These are phyloP conservation scores for Archaeoteleia sp. DNA, from an alignment of 2,888 invertebrate genomes.

Conservation along the genomic window DNA sequence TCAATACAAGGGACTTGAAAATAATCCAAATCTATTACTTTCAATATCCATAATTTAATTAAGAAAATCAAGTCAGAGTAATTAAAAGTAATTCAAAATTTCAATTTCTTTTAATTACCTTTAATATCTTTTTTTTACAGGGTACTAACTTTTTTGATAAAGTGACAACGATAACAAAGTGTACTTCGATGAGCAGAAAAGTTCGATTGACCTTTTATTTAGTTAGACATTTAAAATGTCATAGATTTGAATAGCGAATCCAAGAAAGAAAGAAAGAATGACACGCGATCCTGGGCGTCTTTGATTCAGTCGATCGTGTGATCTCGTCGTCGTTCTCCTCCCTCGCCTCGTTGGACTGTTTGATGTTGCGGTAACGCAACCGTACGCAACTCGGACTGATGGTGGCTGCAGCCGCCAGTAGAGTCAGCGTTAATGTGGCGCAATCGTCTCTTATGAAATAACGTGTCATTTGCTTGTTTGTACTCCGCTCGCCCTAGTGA, in stretches of 20 bases:
- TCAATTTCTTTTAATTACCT: too few relatives aligned
- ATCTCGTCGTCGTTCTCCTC: neutral
- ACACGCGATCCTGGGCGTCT: too few relatives aligned
- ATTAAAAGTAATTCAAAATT: too few relatives aligned
- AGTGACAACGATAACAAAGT: too few relatives aligned
- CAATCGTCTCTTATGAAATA: conserved; percentile 38
- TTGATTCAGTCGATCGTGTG: neutral
- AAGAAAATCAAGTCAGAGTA: too few relatives aligned
- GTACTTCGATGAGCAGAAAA: too few relatives aligned
- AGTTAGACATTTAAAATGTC: neutral
- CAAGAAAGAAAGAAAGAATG: neutral
- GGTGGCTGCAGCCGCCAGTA: conserved; percentile 20
- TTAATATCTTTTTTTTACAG: too few relatives aligned
- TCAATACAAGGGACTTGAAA: too few relatives aligned
- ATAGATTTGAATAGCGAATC: neutral
- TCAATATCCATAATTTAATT: too few relatives aligned
- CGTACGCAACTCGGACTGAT: conserved; percentile 11
- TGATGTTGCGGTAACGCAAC: conserved; percentile 26
- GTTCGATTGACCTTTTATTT: too few relatives aligned
- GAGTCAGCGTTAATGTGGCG: conserved; percentile 37
- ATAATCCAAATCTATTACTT: too few relatives aligned
- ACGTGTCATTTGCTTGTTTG: conserved; percentile 34
- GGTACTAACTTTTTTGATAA: too few relatives aligned
- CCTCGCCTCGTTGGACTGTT: conserved; percentile 6
- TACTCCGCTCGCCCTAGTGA: conserved; percentile 21